Evolutionary conservation across 2,888 invertebrate genomes (phyloP), one percentile per base, ranked within the genome.

Genomic region (Dynastes maya): DNA sequence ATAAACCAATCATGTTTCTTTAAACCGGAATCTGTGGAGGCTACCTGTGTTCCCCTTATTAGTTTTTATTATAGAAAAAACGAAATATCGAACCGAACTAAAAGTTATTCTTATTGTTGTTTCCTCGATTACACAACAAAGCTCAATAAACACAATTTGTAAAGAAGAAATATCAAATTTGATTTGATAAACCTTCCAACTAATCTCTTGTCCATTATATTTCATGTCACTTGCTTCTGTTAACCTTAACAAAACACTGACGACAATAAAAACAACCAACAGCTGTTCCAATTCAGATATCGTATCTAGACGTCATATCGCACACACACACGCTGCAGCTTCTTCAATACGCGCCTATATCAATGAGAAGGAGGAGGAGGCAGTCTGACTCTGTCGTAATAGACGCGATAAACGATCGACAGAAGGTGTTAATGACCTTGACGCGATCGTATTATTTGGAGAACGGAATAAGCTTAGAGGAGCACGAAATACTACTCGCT

Each of bases 391-490:
- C 45, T 49, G 40, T 67, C 27, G 22, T 67, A 67, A 67, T 67
- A 16, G 45, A 67, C 40, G 40, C 22, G 5, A 29, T 32, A 29
- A 9, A 22, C 37, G 40, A 37, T 40, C 45, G 65, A 40, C 16
- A 13, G 45, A 40, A 45, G 65, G 40, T 67, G 65, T 67, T 67
- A 67, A 67, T 67, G 65, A 67, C 65, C 65, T 67, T 67, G 65
- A 22, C 22, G n/a, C 65, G n/a, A 58, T 58, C 16, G 55, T 58
- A 58, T 22, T 58, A 22, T 58, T 45, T 58, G 40, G 65, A 67
- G 65, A 67, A 64, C 37, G 65, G 40, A 67, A 67, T 58, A 22
- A 22, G 55, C 55, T 58, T 58, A 51, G 29, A 68, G 27, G 2
- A 11, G 13, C 22, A 51, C 22, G 29, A 13, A 29, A 27, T 22